Evolutionary conservation across 2,113 vertebrate species (phyloP).

Genomic region (Oncorhynchus kisutch): DNA sequence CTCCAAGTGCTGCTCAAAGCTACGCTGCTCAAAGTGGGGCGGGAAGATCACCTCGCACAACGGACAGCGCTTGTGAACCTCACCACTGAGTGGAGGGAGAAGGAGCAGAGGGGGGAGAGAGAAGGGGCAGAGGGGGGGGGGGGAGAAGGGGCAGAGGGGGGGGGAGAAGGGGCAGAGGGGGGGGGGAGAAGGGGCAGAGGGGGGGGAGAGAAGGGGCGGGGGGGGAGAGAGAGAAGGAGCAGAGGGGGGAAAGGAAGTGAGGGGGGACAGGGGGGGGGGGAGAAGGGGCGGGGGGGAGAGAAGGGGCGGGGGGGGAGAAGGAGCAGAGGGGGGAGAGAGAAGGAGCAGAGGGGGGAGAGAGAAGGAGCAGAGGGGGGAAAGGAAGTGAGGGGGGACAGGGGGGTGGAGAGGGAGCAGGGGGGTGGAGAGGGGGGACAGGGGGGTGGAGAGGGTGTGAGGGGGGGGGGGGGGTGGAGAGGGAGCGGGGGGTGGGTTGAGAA

Average conservation of each 20-base stretch:
- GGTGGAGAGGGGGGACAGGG: too few species aligned
- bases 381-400: too few species aligned
- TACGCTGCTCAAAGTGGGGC: conserved; percentile 93
- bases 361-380: rapidly evolving
- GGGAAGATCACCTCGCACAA: conserved; percentile 95
- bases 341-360: rapidly evolving
- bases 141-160: not conserved
- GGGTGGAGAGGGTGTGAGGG: too few species aligned
- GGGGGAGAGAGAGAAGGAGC: too few species aligned
- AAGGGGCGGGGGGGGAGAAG: too few species aligned
- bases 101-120: too few species aligned
- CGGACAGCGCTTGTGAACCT: conserved; percentile 91
- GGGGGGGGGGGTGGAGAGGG: not conserved
- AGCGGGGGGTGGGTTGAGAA: not conserved
- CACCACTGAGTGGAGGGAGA: conserved; percentile 45
- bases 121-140: too few species aligned
- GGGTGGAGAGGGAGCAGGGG: too few species aligned
- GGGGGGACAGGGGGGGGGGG: too few species aligned
- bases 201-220: too few species aligned
- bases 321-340: too few species aligned
- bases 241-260: too few species aligned
- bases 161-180: not conserved
- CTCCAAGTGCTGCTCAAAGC: conserved; percentile 95
- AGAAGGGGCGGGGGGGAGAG: not conserved
- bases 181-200: rapidly evolving